Percentiles rank a stretch among this genome's conserved stretches.
Evolutionary conservation across 2,888 invertebrate genomes (phyloP).

Genomic region (Protodeltote pygarga): DNA sequence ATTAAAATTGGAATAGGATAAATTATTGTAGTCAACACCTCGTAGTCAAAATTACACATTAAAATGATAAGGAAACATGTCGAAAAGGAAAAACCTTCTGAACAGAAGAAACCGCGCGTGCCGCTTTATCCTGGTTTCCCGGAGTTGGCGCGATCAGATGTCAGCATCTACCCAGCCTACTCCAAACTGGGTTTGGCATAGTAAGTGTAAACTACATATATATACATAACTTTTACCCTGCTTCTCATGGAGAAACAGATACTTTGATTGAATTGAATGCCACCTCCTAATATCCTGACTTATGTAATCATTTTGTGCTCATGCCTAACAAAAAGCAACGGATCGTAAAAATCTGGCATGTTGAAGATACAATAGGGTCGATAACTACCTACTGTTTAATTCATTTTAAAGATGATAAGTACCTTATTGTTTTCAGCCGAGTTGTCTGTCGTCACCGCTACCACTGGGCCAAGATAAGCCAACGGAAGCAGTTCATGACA

Average conservation of each 20-base stretch:
- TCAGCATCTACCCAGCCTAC: slow-evolving; percentile 88
- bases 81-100: slow-evolving; percentile 21
- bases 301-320: too few relatives aligned
- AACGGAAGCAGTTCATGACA: slow-evolving; percentile 87
- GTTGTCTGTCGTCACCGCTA: slow-evolving; percentile 89
- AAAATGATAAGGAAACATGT: too few relatives aligned
- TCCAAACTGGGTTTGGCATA: slow-evolving; percentile 86
- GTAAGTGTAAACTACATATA: slow-evolving; percentile 78
- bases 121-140: slow-evolving; percentile 82
- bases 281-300: too few relatives aligned
- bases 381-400: too few relatives aligned
- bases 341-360: too few relatives aligned
- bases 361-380: too few relatives aligned
- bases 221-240: background rate
- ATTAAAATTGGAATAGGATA: too few relatives aligned
- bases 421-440: slow-evolving; percentile 79
- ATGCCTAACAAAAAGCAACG: too few relatives aligned
- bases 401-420: too few relatives aligned
- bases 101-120: slow-evolving; percentile 53
- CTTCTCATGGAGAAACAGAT: background rate
- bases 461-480: slow-evolving; percentile 80
- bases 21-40: slow-evolving; percentile 6
- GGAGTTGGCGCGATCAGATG: slow-evolving; percentile 86
- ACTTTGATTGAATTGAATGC: too few relatives aligned
- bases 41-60: too few relatives aligned